Conservation (phyloP, 2,113 vertebrate species). For the Peromyscus polionotus region DNA sequence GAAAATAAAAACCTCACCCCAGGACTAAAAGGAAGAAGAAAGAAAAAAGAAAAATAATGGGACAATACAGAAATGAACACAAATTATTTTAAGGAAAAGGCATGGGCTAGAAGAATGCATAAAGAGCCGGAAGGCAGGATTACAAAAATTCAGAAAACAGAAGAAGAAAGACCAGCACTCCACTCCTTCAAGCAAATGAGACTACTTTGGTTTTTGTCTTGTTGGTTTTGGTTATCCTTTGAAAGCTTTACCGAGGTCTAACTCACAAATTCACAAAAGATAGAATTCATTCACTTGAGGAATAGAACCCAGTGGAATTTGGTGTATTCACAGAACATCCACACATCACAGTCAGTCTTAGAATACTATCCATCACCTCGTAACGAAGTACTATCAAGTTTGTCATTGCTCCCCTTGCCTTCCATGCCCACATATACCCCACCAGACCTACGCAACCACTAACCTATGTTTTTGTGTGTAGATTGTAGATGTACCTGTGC, state of each 20-base stretch:
- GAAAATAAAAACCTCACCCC: background rate
- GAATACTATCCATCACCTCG: background rate
- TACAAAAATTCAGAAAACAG: background rate
- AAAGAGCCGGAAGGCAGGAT: background rate
- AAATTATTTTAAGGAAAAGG: background rate
- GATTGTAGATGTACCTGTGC: background rate
- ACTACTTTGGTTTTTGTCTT: background rate
- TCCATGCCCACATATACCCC: no score
- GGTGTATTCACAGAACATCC: background rate
- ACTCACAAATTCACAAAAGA: background rate
- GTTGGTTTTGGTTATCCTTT: background rate
- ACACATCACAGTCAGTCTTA: background rate
- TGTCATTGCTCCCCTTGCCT: no score
- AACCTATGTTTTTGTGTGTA: background rate
- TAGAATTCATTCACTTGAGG: background rate
- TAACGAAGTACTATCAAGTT: background rate
- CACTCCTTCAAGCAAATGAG: background rate
- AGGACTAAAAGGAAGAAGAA: background rate
- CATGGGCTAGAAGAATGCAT: background rate
- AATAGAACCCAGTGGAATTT: no score
- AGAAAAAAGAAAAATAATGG: background rate
- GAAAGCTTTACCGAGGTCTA: background rate
- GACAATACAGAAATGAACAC: background rate
- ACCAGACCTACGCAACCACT: background rate
- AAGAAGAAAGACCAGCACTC: background rate